Evolutionary conservation across 92 coral and sea anemone genomes (phyloP).

Genomic region (Epizoanthus scotinus): DNA sequence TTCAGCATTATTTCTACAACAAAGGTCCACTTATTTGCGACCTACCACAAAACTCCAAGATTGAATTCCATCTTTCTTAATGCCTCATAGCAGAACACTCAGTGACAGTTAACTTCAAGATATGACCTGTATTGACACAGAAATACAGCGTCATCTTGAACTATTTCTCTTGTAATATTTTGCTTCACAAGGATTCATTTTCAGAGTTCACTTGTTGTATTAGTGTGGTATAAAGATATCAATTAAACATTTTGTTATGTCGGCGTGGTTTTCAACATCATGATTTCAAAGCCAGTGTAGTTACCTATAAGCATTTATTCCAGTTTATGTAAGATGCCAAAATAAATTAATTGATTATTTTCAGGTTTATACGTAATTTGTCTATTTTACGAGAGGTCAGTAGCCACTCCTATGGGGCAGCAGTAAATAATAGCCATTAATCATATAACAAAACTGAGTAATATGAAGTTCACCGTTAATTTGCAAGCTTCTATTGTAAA

Average conservation of each 20-base stretch:
- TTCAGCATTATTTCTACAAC: conserved; percentile 23
- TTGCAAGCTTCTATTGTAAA: background rate
- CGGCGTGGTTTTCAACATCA: background rate
- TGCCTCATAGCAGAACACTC: background rate
- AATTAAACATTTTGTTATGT: background rate
- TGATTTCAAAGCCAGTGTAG: background rate
- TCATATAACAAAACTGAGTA: conserved; percentile 12
- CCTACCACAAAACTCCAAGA: background rate
- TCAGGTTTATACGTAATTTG: background rate
- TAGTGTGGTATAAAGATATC: background rate
- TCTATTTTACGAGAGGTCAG: background rate
- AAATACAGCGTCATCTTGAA: too few species aligned
- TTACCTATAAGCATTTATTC: background rate
- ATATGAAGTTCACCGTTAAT: background rate
- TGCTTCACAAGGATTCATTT: too few species aligned
- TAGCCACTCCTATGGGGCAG: conserved; percentile 18
- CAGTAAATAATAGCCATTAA: conserved; percentile 16
- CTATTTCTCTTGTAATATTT: too few species aligned
- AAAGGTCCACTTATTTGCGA: conserved; percentile 5
- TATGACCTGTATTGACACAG: background rate
- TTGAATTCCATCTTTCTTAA: background rate
- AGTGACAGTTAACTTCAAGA: background rate
- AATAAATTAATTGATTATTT: background rate
- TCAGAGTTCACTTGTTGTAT: too few species aligned
- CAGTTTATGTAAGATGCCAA: conserved; percentile 1